These are phyloP conservation scores for Dicentrarchus labrax DNA, from an alignment of 2,113 vertebrate genomes.

Conservation along the genomic window DNA sequence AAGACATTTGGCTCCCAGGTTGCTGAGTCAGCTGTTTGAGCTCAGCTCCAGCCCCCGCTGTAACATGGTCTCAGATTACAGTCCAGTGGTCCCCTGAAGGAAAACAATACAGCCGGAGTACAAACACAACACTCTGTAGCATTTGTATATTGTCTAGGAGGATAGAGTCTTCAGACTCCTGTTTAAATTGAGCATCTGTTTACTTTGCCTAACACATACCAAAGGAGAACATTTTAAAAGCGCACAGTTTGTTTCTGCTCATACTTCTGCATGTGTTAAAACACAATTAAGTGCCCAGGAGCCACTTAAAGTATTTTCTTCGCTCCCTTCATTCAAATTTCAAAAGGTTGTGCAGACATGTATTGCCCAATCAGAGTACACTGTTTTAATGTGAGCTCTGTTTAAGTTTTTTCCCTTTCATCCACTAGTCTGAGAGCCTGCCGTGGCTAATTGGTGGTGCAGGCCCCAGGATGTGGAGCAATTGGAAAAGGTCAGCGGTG, in stretches of 20 bases:
- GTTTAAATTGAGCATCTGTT: slow-evolving; percentile 41
- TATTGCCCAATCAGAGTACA: slow-evolving; percentile 1
- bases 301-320: background rate
- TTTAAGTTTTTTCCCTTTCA: slow-evolving; percentile 38
- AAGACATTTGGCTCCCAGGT: slow-evolving; percentile 79
- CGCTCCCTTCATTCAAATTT: slow-evolving; percentile 21
- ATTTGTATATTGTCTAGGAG: slow-evolving; percentile 1
- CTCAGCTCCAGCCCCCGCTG: slow-evolving; percentile 45
- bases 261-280: background rate
- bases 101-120: slow-evolving; percentile 38
- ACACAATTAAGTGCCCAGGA: background rate
- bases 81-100: slow-evolving; percentile 29
- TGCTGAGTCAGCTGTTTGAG: slow-evolving; percentile 77
- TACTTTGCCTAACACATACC: slow-evolving; percentile 10
- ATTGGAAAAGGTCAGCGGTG: slow-evolving; percentile 75
- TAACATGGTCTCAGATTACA: slow-evolving; percentile 61
- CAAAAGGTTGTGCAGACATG: background rate
- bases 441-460: slow-evolving; percentile 73
- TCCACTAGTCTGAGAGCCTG: slow-evolving; percentile 36
- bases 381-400: slow-evolving; percentile 19
- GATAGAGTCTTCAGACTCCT: slow-evolving; percentile 34
- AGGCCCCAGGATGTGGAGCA: slow-evolving; percentile 60
- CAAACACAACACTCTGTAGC: slow-evolving; percentile 11
- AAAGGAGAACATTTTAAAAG: slow-evolving; percentile 4
- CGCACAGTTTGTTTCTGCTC: slow-evolving; percentile 3